Evolutionary conservation across 2,797 vertebrate genomes (phyloP).

Genomic region (Margarornis squamiger): DNA sequence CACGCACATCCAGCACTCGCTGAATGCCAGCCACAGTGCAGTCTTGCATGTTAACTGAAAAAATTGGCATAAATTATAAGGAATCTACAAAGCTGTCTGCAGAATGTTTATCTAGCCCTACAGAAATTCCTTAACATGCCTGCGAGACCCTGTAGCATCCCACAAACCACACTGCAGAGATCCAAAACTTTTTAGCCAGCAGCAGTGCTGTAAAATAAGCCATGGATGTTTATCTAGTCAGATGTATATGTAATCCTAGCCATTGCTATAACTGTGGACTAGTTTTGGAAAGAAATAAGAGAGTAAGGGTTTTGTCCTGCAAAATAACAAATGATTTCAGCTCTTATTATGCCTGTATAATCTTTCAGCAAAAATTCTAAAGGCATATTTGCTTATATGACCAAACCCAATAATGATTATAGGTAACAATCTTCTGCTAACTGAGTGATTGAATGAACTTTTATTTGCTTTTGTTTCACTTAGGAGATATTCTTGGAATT

Average conservation of each 20-base stretch:
- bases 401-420: neutral
- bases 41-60: neutral
- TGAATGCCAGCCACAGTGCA: neutral
- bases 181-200: constrained; percentile 23
- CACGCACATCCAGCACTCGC: neutral
- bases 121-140: constrained; percentile 29
- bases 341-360: neutral
- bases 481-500: neutral
- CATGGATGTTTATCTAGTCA: constrained; percentile 25
- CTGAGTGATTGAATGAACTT: neutral
- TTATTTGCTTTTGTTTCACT: neutral
- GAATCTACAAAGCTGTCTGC: neutral
- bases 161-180: constrained; percentile 1
- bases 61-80: neutral
- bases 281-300: neutral
- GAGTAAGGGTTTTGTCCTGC: neutral
- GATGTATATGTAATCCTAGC: constrained; percentile 11
- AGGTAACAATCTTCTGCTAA: neutral
- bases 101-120: constrained; percentile 35
- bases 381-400: neutral
- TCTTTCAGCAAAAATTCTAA: neutral
- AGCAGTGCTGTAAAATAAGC: constrained; percentile 21
- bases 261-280: neutral
- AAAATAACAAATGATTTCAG: neutral
- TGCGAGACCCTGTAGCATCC: neutral